Percentiles rank a stretch among this genome's conserved stretches.
These are phyloP conservation scores for Saccopteryx leptura DNA, from an alignment of 2,113 vertebrate genomes.

Conservation along the genomic window DNA sequence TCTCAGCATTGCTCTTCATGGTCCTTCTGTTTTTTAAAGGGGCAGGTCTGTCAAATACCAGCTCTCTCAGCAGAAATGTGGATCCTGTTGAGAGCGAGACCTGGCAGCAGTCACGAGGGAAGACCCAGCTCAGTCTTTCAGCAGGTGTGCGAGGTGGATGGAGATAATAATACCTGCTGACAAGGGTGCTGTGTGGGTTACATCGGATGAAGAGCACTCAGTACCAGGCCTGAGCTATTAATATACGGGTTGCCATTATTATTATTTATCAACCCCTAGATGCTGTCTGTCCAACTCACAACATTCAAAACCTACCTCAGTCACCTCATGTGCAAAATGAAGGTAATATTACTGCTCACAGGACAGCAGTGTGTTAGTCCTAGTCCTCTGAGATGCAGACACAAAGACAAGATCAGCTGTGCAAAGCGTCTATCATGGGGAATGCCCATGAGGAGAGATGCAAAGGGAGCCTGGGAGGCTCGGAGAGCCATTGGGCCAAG, in stretches of 20 bases:
- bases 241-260: neutral
- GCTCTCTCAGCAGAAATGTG: neutral
- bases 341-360: neutral
- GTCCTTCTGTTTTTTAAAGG: neutral
- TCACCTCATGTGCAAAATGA: neutral
- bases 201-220: neutral
- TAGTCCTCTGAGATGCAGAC: neutral
- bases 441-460: neutral
- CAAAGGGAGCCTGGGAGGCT: neutral
- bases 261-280: neutral
- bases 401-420: neutral
- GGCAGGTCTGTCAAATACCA: neutral
- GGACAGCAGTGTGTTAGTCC: neutral
- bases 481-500: neutral
- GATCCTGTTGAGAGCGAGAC: neutral
- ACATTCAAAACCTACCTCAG: neutral
- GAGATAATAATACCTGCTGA: neutral
- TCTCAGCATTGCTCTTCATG: neutral
- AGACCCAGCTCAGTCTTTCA: neutral
- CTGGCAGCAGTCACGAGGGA: neutral
- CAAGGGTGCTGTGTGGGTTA: neutral
- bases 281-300: neutral
- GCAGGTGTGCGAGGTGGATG: neutral
- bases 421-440: neutral
- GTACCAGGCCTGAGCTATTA: accelerated